Base-by-base conservation (phyloP, 2,797 vertebrate genomes). In the Enteromius treurensis region DNA sequence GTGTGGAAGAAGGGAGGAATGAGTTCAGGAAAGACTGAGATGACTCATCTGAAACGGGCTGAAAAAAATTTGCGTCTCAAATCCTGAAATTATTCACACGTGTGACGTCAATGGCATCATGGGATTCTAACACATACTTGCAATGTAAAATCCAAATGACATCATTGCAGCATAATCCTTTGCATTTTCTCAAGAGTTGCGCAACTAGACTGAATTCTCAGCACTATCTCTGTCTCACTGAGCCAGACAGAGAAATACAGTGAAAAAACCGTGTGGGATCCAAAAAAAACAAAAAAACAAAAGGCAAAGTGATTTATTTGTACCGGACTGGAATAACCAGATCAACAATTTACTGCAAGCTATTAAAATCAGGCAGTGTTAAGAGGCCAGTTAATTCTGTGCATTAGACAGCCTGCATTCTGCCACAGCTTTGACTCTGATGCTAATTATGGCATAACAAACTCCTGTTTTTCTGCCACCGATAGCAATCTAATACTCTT, bases 321-420 rank as follows among this genome's bases (percentile, higher is more conserved):
- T 49, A 11, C 53, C 29, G 21, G 53, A 71, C 53, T 60, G 29
- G 71, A 81, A 81, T 47, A 80, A 19, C 68, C 53, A 79, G 67
- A 79, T 77, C 64, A 68, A 67, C 71, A 68, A 82, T 82, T 82
- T 58, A 77, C 62, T 47, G 51, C 14, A 55, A 82, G 73, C 73
- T 55, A 68, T 68, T 73, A 51, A 65, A 81, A 65, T 29, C 32
- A 75, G 62, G 60, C 45, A 40, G 70, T 40, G n/a, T 75, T 82
- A 76, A 65, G 32, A 76, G 60, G 32, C 70, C 71, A 42, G 32
- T 82, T 55, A 53, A 76, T 76, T 82, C 23, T 42, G 34, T 58
- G 73, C 73, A 77, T 77, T 82, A 76, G 23, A 47, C 73, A 55
- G 71, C 19, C 60, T 51, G 62, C 4, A 2, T 79, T 79, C 62